Evolutionary conservation across 2,888 invertebrate genomes (phyloP).

Genomic region (Gasteruption jaculator): DNA sequence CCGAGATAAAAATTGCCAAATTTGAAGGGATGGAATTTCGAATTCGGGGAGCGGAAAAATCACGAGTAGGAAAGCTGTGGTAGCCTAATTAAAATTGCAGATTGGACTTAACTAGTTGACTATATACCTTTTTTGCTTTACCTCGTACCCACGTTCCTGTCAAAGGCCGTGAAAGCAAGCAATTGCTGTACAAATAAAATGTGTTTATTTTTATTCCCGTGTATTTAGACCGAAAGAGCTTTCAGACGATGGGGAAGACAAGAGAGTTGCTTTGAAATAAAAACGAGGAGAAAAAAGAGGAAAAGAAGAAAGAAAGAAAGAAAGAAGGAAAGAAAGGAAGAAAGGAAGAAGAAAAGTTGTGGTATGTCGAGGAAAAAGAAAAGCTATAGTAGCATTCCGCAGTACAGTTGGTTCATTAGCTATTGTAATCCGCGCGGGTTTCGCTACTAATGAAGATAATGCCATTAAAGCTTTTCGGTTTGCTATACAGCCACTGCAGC

Average conservation of each 20-base stretch:
- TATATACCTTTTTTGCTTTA: too few relatives aligned
- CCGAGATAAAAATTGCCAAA: too few relatives aligned
- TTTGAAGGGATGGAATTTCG: too few relatives aligned
- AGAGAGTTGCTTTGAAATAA: conserved; percentile 25
- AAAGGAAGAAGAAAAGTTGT: conserved; percentile 3
- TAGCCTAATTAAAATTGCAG: conserved; percentile 47
- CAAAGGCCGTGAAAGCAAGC: conserved; percentile 36
- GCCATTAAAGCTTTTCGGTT: conserved; percentile 49
- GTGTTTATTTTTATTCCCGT: conserved; percentile 47
- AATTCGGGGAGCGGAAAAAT: too few relatives aligned
- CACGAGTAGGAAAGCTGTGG: too few relatives aligned
- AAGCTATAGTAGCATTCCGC: conserved; percentile 28
- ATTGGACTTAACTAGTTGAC: conserved; percentile 43
- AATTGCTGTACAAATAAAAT: conserved; percentile 48
- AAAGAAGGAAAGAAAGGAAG: neutral
- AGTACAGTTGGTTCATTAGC: conserved; percentile 47
- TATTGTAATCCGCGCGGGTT: conserved; percentile 48
- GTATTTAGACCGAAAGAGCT: too few relatives aligned
- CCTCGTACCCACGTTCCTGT: too few relatives aligned
- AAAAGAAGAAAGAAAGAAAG: too few relatives aligned
- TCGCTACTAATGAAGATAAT: conserved; percentile 49
- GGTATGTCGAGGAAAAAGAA: conserved; percentile 17
- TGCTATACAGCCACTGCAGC: conserved; percentile 21
- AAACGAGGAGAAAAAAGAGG: conserved; percentile 16
- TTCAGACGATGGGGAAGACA: conserved; percentile 25